Percentiles rank a stretch among this genome's conserved stretches.
Conservation (phyloP, 2,113 vertebrate species). For the Asarcornis scutulata region DNA sequence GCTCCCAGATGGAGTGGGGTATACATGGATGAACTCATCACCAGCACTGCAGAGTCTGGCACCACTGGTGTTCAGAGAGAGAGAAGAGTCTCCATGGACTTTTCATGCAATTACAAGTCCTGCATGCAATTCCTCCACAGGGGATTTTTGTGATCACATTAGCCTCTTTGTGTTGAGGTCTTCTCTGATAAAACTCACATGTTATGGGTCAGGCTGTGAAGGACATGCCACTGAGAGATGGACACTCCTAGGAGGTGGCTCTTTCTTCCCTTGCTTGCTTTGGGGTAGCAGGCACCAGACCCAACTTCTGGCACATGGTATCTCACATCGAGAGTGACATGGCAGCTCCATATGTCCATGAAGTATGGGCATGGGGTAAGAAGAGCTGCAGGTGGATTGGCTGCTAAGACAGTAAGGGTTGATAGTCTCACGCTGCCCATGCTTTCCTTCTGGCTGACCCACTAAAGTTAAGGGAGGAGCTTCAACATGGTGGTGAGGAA, state of each 20-base stretch:
- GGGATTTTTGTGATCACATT: background rate
- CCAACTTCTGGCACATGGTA: background rate
- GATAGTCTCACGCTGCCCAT: accelerated
- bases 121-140: background rate
- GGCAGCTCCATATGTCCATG: background rate
- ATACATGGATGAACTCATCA: background rate
- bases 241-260: background rate
- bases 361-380: background rate
- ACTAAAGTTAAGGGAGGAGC: background rate
- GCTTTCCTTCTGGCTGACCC: background rate
- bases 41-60: background rate
- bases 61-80: accelerated
- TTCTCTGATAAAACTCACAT: background rate
- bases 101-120: background rate
- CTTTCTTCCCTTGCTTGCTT: background rate
- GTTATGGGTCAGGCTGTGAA: background rate
- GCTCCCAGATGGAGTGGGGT: background rate
- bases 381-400: background rate
- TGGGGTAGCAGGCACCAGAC: background rate
- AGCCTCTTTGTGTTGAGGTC: background rate
- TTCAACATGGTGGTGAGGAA: background rate
- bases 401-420: background rate
- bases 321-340: accelerated
- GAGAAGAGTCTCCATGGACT: background rate
- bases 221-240: background rate